These are phyloP conservation scores for Drosophila ambigua DNA, from an alignment of 1,140 invertebrate genomes.

Conservation along the genomic window DNA sequence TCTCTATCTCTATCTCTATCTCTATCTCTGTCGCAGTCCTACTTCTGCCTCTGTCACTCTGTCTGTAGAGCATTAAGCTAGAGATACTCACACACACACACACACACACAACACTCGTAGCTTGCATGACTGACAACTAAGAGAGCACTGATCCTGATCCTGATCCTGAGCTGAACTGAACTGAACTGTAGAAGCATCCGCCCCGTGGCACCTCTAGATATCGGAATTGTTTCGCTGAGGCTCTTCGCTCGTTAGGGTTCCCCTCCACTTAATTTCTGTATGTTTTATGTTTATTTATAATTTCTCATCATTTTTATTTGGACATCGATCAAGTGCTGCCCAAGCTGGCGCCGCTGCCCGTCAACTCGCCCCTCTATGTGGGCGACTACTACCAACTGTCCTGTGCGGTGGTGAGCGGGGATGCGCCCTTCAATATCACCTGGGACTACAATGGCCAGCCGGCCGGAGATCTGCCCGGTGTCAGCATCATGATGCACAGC, in stretches of 20 bases:
- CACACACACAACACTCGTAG: conserved; percentile 6
- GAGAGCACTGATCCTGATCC: not conserved
- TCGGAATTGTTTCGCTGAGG: not conserved
- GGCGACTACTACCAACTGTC: conserved; percentile 90
- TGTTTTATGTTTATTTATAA: conserved; percentile 36
- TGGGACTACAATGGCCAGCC: conserved; percentile 91
- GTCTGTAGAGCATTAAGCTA: conserved; percentile 4
- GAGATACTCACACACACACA: conserved; percentile 40
- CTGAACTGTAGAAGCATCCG: not conserved
- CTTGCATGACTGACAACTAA: conserved; percentile 52
- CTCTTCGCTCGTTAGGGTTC: not conserved
- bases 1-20: conserved; percentile 31
- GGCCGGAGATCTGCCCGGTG: conserved; percentile 57
- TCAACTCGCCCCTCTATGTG: conserved; percentile 90
- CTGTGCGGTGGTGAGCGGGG: conserved; percentile 91
- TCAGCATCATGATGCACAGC: conserved; percentile 83
- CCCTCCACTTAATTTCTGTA: not conserved
- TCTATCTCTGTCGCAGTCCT: conserved; percentile 23
- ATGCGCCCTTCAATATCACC: conserved; percentile 89
- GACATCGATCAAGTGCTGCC: conserved; percentile 87
- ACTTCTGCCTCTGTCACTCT: conserved; percentile 25
- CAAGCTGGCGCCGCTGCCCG: conserved; percentile 87
- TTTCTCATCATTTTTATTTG: conserved; percentile 26
- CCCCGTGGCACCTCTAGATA: no score
- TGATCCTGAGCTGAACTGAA: conserved; percentile 15